phyloP scores from a whole-genome alignment of 2,797 vertebrate genomes.

The Morelia viridis region DNA sequence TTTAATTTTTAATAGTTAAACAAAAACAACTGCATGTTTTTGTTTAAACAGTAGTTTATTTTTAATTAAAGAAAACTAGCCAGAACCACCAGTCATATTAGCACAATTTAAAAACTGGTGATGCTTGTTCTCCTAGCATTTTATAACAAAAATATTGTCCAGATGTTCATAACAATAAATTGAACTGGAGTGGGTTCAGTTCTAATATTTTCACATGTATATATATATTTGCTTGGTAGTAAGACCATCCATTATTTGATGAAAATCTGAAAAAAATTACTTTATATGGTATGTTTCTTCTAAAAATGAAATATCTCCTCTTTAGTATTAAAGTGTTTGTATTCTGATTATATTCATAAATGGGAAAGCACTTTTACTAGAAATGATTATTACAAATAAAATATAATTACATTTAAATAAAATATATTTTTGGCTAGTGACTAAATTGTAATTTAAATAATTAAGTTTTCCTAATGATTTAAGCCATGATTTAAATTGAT shows the following conservation, averaged over 20 bases:
- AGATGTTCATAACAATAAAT: not conserved
- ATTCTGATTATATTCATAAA: not conserved
- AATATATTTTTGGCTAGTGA: not conserved
- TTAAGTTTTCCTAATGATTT: not conserved
- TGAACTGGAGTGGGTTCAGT: not conserved
- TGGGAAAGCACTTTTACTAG: not conserved
- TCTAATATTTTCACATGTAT: not conserved
- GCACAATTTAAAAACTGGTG: not conserved
- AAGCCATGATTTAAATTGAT: not conserved
- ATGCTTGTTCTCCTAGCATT: not conserved
- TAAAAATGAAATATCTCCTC: not conserved
- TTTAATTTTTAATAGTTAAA: too few relatives aligned
- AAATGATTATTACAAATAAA: not conserved
- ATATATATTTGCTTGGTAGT: not conserved
- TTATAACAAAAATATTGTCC: not conserved
- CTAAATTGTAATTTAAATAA: not conserved
- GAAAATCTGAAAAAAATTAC: not conserved
- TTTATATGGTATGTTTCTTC: not conserved
- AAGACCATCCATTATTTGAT: not conserved
- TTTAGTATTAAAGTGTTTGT: not conserved
- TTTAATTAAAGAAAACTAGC: not conserved
- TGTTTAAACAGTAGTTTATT: not conserved
- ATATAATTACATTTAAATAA: not conserved
- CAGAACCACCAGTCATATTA: not conserved
- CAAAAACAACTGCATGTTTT: not conserved